Conservation (phyloP, 2,888 invertebrate genomes). For the Laothoe populi region DNA sequence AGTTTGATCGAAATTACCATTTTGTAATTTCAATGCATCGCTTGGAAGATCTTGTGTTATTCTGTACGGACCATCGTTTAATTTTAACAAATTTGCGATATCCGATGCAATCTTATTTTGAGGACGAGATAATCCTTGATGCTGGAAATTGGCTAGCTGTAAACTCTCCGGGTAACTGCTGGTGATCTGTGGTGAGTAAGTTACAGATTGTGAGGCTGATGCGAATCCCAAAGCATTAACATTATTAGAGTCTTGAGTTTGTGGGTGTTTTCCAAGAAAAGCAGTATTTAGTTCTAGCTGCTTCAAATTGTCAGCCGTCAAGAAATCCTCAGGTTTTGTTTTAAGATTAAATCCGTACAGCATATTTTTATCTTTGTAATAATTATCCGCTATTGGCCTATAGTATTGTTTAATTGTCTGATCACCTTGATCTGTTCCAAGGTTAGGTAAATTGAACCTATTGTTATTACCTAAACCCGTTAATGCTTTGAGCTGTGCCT, state of each 20-base stretch:
- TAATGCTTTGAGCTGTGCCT: slow-evolving; percentile 52
- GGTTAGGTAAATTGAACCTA: slow-evolving; percentile 52
- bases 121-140: slow-evolving; percentile 54
- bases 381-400: slow-evolving; percentile 67
- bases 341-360: slow-evolving; percentile 69
- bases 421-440: slow-evolving; percentile 64
- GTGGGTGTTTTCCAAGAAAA: slow-evolving; percentile 59
- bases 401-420: slow-evolving; percentile 63
- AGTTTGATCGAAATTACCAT: slow-evolving; percentile 64
- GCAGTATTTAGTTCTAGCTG: slow-evolving; percentile 55
- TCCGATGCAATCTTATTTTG: slow-evolving; percentile 57
- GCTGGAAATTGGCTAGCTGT: slow-evolving; percentile 57
- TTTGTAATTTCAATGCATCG: slow-evolving; percentile 59
- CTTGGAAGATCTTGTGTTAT: slow-evolving; percentile 62
- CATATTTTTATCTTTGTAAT: slow-evolving; percentile 75
- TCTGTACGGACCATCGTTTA: slow-evolving; percentile 73
- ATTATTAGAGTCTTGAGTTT: slow-evolving; percentile 52
- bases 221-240: slow-evolving; percentile 50
- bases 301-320: slow-evolving; percentile 52
- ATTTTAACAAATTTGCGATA: slow-evolving; percentile 63
- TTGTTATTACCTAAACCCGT: slow-evolving; percentile 49
- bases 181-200: slow-evolving; percentile 52
- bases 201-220: slow-evolving; percentile 51
- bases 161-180: slow-evolving; percentile 59
- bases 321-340: slow-evolving; percentile 63